These are phyloP conservation scores for Promerops cafer DNA, from an alignment of 2,113 vertebrate genomes.

Conservation along the genomic window DNA sequence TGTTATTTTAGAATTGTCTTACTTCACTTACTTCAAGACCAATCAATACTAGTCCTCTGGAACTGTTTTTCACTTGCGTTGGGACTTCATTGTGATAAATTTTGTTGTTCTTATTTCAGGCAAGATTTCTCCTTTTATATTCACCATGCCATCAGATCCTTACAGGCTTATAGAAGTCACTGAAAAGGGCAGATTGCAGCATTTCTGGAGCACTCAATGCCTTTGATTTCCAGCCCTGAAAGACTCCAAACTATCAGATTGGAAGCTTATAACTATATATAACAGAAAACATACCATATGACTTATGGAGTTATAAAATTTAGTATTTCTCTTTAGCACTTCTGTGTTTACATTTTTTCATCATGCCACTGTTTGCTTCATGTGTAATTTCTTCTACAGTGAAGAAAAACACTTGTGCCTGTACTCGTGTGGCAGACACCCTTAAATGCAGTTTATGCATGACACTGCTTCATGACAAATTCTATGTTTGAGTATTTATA, in stretches of 20 bases:
- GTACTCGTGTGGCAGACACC: not conserved
- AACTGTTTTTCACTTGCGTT: not conserved
- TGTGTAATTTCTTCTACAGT: not conserved
- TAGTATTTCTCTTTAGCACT: not conserved
- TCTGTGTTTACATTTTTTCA: not conserved
- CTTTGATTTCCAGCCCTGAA: not conserved
- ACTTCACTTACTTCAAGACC: not conserved
- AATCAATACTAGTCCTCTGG: not conserved
- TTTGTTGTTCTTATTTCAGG: not conserved
- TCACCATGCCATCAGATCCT: not conserved
- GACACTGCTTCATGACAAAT: not conserved
- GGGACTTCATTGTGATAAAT: not conserved
- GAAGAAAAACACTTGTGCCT: not conserved
- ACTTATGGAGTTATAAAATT: not conserved
- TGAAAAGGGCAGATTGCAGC: not conserved
- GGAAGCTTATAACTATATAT: not conserved
- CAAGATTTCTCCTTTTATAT: not conserved
- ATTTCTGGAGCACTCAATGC: not conserved
- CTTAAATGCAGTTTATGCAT: not conserved
- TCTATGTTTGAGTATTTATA: not conserved
- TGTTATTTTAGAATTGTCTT: not conserved
- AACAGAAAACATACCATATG: not conserved
- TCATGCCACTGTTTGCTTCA: not conserved
- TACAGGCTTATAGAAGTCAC: not conserved
- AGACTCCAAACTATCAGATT: not conserved